Conservation (phyloP, 1,140 invertebrate species). For the Ooceraea biroi region DNA sequence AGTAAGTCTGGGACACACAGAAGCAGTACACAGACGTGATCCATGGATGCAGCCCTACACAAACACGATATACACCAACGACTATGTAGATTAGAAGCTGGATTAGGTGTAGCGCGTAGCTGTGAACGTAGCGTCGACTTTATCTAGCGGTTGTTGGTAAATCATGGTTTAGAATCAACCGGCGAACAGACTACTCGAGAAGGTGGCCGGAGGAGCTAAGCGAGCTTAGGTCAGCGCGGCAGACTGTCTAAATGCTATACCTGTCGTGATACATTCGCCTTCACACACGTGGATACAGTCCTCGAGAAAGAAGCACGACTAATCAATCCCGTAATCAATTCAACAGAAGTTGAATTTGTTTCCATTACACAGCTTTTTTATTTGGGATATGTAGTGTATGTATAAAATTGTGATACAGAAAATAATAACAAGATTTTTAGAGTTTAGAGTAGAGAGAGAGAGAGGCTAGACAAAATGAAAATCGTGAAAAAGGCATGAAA, state of each 20-base stretch:
- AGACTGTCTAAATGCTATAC: conserved; percentile 81
- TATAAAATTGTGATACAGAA: neutral
- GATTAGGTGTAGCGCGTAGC: conserved; percentile 74
- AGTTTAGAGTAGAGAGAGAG: no score
- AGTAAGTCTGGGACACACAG: neutral
- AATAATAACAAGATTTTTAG: no score
- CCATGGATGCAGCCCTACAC: no score
- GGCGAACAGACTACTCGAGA: conserved; percentile 77
- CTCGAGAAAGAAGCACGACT: neutral
- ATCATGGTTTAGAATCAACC: conserved; percentile 83
- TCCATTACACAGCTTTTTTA: neutral
- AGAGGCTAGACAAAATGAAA: no score
- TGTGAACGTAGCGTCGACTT: conserved; percentile 66
- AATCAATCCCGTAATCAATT: neutral
- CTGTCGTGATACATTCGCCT: conserved; percentile 40
- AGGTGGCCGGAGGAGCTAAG: conserved; percentile 83
- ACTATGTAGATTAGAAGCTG: conserved; percentile 68
- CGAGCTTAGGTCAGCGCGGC: conserved; percentile 82
- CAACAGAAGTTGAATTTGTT: neutral
- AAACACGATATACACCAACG: neutral
- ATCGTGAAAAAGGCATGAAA: no score
- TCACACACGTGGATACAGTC: neutral
- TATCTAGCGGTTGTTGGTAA: conserved; percentile 83
- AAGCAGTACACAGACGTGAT: neutral
- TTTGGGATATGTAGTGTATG: neutral